phyloP scores from a whole-genome alignment of 2,113 vertebrate genomes.

The Kobus ellipsiprymnus region DNA sequence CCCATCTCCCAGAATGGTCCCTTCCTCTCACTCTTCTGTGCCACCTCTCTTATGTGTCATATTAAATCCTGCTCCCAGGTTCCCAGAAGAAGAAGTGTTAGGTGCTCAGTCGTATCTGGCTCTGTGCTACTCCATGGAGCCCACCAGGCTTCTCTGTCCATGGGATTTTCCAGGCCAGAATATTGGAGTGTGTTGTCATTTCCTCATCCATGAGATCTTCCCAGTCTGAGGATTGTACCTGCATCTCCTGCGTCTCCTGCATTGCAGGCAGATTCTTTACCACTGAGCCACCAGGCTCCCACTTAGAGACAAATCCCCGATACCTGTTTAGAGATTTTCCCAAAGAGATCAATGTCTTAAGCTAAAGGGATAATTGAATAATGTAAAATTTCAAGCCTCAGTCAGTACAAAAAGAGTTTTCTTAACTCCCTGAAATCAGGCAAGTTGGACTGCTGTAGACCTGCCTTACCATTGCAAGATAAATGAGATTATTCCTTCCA shows the following conservation, averaged over 20 bases:
- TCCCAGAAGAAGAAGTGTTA: not conserved
- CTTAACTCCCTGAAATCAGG: constrained; percentile 32
- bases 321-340: not conserved
- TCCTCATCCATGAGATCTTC: not conserved
- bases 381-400: constrained; percentile 5
- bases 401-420: constrained; percentile 11
- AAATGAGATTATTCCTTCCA: constrained; percentile 41
- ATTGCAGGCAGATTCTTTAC: not conserved
- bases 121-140: not conserved
- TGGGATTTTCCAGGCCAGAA: not conserved
- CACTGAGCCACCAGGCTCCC: not conserved
- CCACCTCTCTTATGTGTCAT: not conserved
- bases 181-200: not conserved
- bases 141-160: not conserved
- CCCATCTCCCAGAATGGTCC: not conserved
- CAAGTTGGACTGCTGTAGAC: not conserved
- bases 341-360: constrained; percentile 1
- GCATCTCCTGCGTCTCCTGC: not conserved
- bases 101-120: not conserved
- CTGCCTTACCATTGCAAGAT: not conserved
- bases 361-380: constrained; percentile 26
- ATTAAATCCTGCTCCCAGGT: not conserved
- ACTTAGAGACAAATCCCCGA: not conserved
- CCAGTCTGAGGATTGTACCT: not conserved
- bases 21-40: not conserved